phyloP scores from a whole-genome alignment of 2,888 invertebrate species.

The Torymus aiolomorphi region DNA sequence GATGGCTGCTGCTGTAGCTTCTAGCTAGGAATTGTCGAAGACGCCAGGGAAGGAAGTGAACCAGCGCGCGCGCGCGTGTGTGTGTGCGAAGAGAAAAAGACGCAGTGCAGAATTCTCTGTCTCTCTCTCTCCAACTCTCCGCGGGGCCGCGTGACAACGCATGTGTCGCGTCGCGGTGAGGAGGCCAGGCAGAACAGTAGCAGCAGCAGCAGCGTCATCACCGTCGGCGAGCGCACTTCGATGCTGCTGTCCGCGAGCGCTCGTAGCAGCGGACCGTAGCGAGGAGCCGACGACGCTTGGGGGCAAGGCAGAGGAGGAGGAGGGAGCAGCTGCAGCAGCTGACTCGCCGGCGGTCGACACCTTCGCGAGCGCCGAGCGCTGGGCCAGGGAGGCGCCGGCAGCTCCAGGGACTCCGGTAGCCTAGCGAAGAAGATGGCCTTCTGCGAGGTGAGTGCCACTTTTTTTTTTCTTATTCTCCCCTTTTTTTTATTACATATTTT shows the following conservation, averaged over 20 bases:
- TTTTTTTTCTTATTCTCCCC: not conserved
- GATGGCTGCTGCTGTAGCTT: too few relatives aligned
- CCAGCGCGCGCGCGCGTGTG: not conserved
- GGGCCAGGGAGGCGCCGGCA: conserved; percentile 74
- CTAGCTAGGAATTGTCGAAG: too few relatives aligned
- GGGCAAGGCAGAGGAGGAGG: conserved; percentile 26
- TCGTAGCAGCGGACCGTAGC: conserved; percentile 54
- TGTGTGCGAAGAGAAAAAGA: conserved; percentile 10
- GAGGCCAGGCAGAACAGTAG: conserved; percentile 36
- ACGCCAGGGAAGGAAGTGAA: too few relatives aligned
- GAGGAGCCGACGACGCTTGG: conserved; percentile 3
- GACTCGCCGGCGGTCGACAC: conserved; percentile 52
- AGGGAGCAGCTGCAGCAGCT: conserved; percentile 61
- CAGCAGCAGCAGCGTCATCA: conserved; percentile 60
- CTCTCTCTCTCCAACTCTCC: not conserved
- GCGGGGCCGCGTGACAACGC: conserved; percentile 64
- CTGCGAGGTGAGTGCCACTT: conserved; percentile 83
- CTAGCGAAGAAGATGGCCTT: conserved; percentile 81
- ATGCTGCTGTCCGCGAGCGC: conserved; percentile 50
- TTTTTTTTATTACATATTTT: not conserved
- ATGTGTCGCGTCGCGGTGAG: conserved; percentile 71
- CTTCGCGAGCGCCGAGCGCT: conserved; percentile 63
- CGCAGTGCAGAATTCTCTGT: conserved; percentile 7
- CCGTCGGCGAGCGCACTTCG: conserved; percentile 52
- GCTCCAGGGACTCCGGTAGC: conserved; percentile 67